Conservation (phyloP, 2,888 invertebrate genomes). For the Malthinus flaveolus region DNA sequence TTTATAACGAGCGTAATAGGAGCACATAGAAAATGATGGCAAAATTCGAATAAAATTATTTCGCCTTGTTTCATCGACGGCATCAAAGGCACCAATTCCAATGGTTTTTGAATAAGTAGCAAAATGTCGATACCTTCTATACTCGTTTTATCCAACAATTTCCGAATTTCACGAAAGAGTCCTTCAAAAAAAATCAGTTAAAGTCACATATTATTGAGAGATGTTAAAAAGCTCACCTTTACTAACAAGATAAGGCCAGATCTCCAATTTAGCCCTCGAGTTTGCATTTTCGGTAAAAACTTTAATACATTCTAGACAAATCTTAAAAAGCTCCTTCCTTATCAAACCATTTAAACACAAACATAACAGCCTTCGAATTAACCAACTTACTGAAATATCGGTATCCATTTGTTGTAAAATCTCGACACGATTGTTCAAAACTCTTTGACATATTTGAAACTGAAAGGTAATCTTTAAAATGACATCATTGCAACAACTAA, state of each 20-base stretch:
- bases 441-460: conserved; percentile 53
- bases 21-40: conserved; percentile 67
- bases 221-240: conserved; percentile 54
- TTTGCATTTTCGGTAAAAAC: conserved; percentile 63
- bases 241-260: conserved; percentile 60
- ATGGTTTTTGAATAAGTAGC: conserved; percentile 76
- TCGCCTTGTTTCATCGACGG: conserved; percentile 9
- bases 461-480: conserved; percentile 33
- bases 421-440: conserved; percentile 52
- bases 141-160: conserved; percentile 70
- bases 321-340: conserved; percentile 57
- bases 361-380: conserved; percentile 48
- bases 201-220: not conserved
- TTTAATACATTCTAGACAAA: conserved; percentile 79
- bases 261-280: conserved; percentile 46
- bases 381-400: conserved; percentile 54
- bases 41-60: conserved; percentile 60
- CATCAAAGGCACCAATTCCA: conserved; percentile 55
- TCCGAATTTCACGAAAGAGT: conserved; percentile 75
- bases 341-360: conserved; percentile 45
- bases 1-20: conserved; percentile 70
- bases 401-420: conserved; percentile 46
- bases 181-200: conserved; percentile 53
- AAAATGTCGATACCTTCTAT: conserved; percentile 68
- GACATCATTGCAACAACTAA: not conserved